These are phyloP conservation scores for Zosterops japonicus DNA, from an alignment of 2,113 vertebrate species.

Conservation along the genomic window DNA sequence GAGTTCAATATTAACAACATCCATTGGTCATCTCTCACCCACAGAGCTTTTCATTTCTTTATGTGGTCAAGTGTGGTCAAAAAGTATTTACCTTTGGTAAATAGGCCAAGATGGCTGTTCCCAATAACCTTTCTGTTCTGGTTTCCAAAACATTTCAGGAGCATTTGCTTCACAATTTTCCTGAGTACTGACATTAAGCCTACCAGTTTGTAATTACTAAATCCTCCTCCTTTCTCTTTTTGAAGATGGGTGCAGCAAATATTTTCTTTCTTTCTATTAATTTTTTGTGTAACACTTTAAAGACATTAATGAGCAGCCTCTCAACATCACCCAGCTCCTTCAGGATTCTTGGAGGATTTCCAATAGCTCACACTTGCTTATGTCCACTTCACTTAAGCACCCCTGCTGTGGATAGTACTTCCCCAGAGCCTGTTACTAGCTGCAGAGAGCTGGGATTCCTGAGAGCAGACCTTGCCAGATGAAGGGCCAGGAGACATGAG, in stretches of 20 bases:
- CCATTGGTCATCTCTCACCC: background rate
- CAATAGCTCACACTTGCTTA: background rate
- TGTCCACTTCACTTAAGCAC: background rate
- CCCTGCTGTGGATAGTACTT: background rate
- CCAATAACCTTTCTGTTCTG: background rate
- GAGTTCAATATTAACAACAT: background rate
- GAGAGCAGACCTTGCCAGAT: background rate
- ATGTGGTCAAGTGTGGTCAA: background rate
- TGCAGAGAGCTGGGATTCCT: background rate
- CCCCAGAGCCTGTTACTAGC: background rate
- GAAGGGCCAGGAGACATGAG: background rate
- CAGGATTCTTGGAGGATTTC: background rate
- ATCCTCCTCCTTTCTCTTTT: background rate
- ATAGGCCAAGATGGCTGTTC: background rate
- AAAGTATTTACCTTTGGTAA: background rate
- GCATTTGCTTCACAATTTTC: background rate
- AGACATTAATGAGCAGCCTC: background rate
- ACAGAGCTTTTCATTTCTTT: background rate
- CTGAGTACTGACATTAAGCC: background rate
- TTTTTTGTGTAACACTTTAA: background rate
- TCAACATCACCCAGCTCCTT: background rate
- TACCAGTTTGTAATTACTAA: background rate
- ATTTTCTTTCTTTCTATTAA: background rate
- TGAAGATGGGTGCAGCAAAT: rapidly evolving
- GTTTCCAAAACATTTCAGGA: background rate